phyloP scores from a whole-genome alignment of 2,888 invertebrate species.

The Spilarctia lutea region DNA sequence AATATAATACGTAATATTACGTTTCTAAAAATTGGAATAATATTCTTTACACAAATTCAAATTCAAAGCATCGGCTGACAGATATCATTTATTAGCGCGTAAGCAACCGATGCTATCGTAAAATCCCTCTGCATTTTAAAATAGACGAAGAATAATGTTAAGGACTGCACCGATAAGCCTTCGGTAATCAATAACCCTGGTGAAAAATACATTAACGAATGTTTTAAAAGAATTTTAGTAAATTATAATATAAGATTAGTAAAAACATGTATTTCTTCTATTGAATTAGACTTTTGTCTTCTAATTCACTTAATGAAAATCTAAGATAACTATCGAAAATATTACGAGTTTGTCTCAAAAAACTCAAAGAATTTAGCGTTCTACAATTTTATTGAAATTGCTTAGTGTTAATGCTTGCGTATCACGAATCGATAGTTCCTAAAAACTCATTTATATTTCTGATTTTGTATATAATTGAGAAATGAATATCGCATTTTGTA shows the following conservation, averaged over 20 bases:
- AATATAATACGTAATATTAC: neutral
- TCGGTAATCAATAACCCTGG: conserved; percentile 17
- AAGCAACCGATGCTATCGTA: conserved; percentile 27
- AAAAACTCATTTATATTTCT: neutral
- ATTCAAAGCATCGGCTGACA: conserved; percentile 18
- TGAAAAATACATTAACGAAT: conserved; percentile 8
- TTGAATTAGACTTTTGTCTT: too few relatives aligned
- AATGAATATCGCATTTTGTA: neutral
- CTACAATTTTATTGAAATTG: neutral
- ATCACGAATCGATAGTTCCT: neutral
- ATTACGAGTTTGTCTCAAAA: neutral
- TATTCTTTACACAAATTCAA: conserved; percentile 15
- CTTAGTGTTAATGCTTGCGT: neutral
- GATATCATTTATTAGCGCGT: conserved; percentile 32
- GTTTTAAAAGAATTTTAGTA: neutral
- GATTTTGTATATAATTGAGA: neutral
- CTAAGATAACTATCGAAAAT: neutral
- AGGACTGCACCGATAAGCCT: conserved; percentile 12
- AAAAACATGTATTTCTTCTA: too few relatives aligned
- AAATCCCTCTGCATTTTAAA: conserved; percentile 34
- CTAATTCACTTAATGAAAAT: neutral
- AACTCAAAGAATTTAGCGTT: neutral
- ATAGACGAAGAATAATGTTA: conserved; percentile 19
- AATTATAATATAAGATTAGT: too few relatives aligned
- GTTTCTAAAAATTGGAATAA: conserved; percentile 8